Base-by-base conservation (phyloP, 1,140 invertebrate species). In the Pseudomyrmex cubaensis region DNA sequence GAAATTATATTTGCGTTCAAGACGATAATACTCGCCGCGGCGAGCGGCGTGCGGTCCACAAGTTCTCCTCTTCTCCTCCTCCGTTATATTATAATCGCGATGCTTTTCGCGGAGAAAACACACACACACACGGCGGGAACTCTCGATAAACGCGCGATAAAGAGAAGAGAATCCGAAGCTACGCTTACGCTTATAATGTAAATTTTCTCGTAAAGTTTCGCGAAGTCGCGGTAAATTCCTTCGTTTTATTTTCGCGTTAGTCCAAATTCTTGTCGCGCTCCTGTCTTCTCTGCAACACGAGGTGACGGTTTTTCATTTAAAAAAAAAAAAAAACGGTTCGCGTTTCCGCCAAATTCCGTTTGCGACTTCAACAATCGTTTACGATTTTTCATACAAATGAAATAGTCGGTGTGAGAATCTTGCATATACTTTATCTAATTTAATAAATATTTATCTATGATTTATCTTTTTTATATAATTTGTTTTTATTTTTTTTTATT, bases 1-100 rank as follows among this genome's bases (percentile, higher is more conserved):
- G 76, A 80, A 80, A 80, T 80, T 80, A 72, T 72, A 80, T 80
- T 80, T 80, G 76, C 76, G 72, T 80, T 80, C 59, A 80, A 80
- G 66, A 59, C 46, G 76, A 80, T 80, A 80, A 80, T 80, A 72
- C 57, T 69, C 64, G 20, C 44, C 44, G 66, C 76, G 75, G 73
- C 73, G 20, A 63, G 57, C 22, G 35, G 35, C 12, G 25, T 9
- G 70, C 13, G 46, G 57, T n/a, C 44, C 44, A 62, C 62, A 76
- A 22, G 22, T 12, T 35, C 10, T 22, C 17, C 15, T n/a, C 22
- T 5, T 35, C 10, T 17, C 4, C 7, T 4, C 1, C 35, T 13
- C 56, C 66, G 66, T 72, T 80, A 72, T 72, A 80, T 80, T 80
- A 35, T 35, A 80, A 80, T 80, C 76, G 76, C 54, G 66, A 72